These are phyloP conservation scores for Morphnarchus princeps DNA, from an alignment of 2,113 vertebrate genomes.

Conservation along the genomic window DNA sequence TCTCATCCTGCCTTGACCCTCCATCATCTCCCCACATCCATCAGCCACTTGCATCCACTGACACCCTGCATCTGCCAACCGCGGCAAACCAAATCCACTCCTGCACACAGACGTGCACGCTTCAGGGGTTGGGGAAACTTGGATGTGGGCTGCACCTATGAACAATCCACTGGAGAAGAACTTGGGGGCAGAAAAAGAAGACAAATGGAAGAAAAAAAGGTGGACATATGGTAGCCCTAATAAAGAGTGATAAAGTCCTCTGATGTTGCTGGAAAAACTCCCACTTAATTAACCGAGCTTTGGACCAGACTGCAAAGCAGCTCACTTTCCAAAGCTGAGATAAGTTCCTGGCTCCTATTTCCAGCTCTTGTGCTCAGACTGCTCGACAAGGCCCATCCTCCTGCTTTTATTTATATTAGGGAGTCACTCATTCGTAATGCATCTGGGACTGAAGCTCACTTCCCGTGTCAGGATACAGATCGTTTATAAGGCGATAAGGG, in stretches of 20 bases:
- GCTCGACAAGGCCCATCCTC: neutral
- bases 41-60: neutral
- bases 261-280: conserved; percentile 43
- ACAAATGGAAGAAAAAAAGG: neutral
- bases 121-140: neutral
- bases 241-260: conserved; percentile 45
- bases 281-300: conserved; percentile 27
- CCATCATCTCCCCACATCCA: neutral
- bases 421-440: conserved; percentile 33
- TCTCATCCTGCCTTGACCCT: neutral
- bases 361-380: neutral
- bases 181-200: neutral
- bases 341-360: conserved; percentile 44
- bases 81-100: neutral
- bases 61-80: neutral
- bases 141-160: neutral
- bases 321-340: conserved; percentile 40
- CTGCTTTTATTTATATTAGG: conserved; percentile 47
- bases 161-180: neutral
- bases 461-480: conserved; percentile 49
- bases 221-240: conserved; percentile 45
- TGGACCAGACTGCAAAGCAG: conserved; percentile 35
- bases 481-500: conserved; percentile 23
- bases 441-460: conserved; percentile 13
- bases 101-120: accelerated